Base-by-base conservation (phyloP, 2,797 vertebrate species). In the Ceryle rudis region DNA sequence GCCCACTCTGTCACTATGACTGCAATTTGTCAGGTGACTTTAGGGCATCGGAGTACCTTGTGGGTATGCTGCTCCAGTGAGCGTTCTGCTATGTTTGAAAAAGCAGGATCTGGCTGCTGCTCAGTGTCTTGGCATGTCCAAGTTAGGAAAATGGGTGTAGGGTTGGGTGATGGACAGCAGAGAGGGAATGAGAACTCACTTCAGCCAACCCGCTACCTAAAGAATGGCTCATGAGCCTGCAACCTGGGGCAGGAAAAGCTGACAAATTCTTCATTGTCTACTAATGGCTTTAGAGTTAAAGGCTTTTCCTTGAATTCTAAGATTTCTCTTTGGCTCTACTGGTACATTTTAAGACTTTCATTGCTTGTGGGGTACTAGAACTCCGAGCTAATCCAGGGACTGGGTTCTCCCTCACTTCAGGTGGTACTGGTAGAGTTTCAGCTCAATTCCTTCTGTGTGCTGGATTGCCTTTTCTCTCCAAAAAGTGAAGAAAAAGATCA, bases 141-240 rank as follows among this genome's bases (percentile, higher is more conserved):
- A 35, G 55, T 0, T 33, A 11, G 64, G 90, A 25, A n/a, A 20
- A n/a, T 0, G 49, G 31, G 81, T 0, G 3, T 1, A 29, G 73
- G 66, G 54, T 46, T 61, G 46, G 89, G 71, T 33, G 64, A 29
- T 23, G 88, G 71, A 19, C 46, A 39, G 73, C 42, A 33, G 44
- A 22, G 64, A 49, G 64, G 39, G 57, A 37, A 58, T 1, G 13
- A 71, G 42, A 66, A 6, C 74, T 66, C n/a, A 3, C 11, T 55
- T 39, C 54, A 81, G 54, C 58, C 64, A 67, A 23, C 37, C 18
- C n/a, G 3, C 21, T 18, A 7, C 42, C 54, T 49, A 8, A 42
- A 61, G 66, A 69, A 35, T 1, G 1, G 2, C 14, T 54, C 7
- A 0, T 3, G 42, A 55, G 41, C 12, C 42, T 60, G 44, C 51